Evolutionary conservation across 2,797 vertebrate genomes (phyloP).

Genomic region (Adrianichthys oophorus): DNA sequence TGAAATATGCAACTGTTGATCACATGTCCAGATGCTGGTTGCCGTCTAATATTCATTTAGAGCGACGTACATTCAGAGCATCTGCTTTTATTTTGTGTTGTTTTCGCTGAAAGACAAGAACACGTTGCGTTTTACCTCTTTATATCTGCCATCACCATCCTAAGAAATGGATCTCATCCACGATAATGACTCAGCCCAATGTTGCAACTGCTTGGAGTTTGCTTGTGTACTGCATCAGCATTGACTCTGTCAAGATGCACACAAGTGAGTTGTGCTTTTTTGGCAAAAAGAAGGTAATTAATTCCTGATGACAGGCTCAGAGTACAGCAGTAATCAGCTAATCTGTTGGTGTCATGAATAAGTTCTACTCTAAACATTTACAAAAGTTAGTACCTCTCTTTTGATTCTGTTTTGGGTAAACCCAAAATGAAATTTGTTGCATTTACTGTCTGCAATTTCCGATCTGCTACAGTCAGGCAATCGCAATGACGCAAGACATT

Average conservation of each 20-base stretch:
- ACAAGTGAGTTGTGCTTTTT: constrained; percentile 68
- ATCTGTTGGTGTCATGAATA: constrained; percentile 63
- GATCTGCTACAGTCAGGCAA: too few relatives aligned
- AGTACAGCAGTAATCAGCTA: constrained; percentile 62
- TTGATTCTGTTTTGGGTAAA: too few relatives aligned
- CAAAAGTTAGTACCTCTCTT: too few relatives aligned
- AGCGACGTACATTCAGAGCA: constrained; percentile 9
- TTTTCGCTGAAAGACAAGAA: neutral
- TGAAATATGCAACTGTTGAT: constrained; percentile 56
- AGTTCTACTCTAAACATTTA: constrained; percentile 37
- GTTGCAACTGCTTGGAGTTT: constrained; percentile 32
- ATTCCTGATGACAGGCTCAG: constrained; percentile 55
- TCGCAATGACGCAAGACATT: too few relatives aligned
- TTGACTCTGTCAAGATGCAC: constrained; percentile 47
- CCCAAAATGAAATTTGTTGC: too few relatives aligned
- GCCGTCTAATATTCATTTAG: constrained; percentile 35
- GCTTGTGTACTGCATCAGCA: constrained; percentile 5
- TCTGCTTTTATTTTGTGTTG: neutral
- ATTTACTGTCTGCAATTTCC: too few relatives aligned
- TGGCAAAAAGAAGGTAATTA: constrained; percentile 72
- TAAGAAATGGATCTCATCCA: constrained; percentile 48
- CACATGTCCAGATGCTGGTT: constrained; percentile 54
- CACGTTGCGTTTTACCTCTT: constrained; percentile 41
- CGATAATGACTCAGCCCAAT: constrained; percentile 37
- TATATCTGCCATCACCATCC: constrained; percentile 30